Percentiles rank a stretch among this genome's conserved stretches.
phyloP scores from a whole-genome alignment of 2,797 vertebrate genomes.

The Rhinichthys osculus region DNA sequence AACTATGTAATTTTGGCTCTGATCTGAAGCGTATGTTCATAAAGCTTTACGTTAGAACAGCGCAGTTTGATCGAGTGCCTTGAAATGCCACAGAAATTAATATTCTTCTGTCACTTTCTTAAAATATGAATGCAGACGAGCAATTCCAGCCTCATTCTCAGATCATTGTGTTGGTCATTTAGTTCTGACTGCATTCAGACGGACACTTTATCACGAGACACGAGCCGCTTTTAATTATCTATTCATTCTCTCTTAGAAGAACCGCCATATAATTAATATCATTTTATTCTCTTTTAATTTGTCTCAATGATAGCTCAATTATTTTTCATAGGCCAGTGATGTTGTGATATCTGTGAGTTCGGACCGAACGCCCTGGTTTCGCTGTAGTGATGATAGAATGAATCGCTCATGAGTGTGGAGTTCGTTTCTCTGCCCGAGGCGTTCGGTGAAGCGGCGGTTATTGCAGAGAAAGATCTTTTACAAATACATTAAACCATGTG shows the following conservation, averaged over 20 bases:
- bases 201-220: constrained; percentile 57
- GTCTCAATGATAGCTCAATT: constrained; percentile 71
- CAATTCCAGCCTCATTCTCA: constrained; percentile 73
- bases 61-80: constrained; percentile 69
- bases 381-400: constrained; percentile 23
- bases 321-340: constrained; percentile 70
- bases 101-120: constrained; percentile 69
- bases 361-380: constrained; percentile 16
- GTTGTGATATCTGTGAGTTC: constrained; percentile 16
- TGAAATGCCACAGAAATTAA: constrained; percentile 70
- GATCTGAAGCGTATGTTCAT: not conserved
- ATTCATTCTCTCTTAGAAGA: constrained; percentile 73
- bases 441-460: not conserved
- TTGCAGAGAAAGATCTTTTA: not conserved
- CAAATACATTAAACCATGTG: constrained; percentile 65
- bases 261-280: constrained; percentile 68
- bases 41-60: not conserved
- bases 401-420: not conserved
- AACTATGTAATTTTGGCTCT: no score
- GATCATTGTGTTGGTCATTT: constrained; percentile 77
- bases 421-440: not conserved
- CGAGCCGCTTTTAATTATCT: constrained; percentile 71
- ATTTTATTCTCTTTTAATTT: constrained; percentile 65
- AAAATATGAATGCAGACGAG: constrained; percentile 68
- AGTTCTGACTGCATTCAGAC: constrained; percentile 66